These are phyloP conservation scores for Megaceryle alcyon DNA, from an alignment of 2,797 vertebrate genomes.

Conservation along the genomic window DNA sequence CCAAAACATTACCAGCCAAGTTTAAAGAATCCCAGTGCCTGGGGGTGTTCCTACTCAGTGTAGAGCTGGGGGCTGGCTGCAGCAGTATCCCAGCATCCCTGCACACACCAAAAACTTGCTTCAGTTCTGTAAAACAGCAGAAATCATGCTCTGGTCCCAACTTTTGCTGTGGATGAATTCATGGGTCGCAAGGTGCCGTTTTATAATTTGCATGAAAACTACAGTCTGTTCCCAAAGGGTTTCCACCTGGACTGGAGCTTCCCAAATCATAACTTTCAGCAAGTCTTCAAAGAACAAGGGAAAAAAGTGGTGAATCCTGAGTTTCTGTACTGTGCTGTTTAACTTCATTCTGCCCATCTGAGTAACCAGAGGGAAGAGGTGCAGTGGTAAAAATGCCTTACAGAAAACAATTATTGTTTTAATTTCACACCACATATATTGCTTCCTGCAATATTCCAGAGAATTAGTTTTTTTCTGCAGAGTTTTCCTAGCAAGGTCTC, in stretches of 20 bases:
- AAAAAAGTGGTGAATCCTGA: neutral
- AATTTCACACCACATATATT: neutral
- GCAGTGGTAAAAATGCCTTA: neutral
- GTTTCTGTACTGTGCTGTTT: neutral
- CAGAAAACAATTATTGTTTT: neutral
- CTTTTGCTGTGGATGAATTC: neutral
- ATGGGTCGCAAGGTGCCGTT: neutral
- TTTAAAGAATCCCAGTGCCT: neutral
- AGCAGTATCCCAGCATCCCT: neutral
- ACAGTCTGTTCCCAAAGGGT: neutral
- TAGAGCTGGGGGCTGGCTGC: neutral
- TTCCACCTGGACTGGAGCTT: neutral
- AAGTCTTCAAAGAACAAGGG: neutral
- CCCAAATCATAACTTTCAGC: neutral
- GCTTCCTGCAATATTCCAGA: neutral
- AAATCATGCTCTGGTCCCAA: neutral
- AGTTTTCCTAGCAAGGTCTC: neutral
- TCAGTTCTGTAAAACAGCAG: neutral
- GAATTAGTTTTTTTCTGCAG: neutral
- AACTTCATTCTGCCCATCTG: neutral
- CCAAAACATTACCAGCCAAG: neutral
- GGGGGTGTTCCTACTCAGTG: neutral
- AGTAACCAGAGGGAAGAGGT: neutral
- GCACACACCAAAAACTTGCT: neutral
- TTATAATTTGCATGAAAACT: neutral